Evolutionary conservation across 2,888 invertebrate species (phyloP), one percentile per base, ranked within the genome.

Genomic region (Euclidia mi): DNA sequence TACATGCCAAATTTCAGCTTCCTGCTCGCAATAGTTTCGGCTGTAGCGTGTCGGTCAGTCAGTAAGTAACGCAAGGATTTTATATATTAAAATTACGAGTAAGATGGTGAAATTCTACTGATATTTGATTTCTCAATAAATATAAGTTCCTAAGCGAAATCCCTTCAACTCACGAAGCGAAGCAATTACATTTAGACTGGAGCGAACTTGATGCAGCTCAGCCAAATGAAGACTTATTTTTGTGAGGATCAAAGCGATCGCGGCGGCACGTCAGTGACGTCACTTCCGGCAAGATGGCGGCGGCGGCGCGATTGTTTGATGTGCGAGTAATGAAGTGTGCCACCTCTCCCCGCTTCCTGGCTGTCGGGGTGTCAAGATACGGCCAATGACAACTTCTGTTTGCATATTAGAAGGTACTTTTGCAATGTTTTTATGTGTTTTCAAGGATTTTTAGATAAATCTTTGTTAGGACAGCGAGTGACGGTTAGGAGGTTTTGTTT

Each of bases 241-340:
- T 90, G 88, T 81, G 81, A 72, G 88, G 93, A 94, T 94, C 93
- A 93, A 93, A 94, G 93, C 86, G 88, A 91, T 89, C 84, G 87
- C 72, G 78, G 78, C 77, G 78, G 80, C 79, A 83, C 87, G 88
- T 87, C 89, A 86, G 81, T 89, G 89, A 91, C 87, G 88, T 91
- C 89, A 92, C 90, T 89, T 94, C 94, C 94, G 91, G 82, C 88
- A 91, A 93, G 93, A 93, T 93, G 94, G 92, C 92, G 92, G 85
- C 88, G 83, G 78, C 81, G 80, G 82, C 79, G 78, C 87, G 91
- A 93, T 94, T 94, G 94, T 94, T 94, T 94, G 94, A 94, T 92
- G 91, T 90, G 87, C 89, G 90, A 90, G 94, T 94, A 94, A 95
- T 94, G 94, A 94, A 94, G 94, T 94, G 89, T 92, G 90, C 88